phyloP scores from a whole-genome alignment of 1,140 invertebrate species.

The Papilio glaucus region DNA sequence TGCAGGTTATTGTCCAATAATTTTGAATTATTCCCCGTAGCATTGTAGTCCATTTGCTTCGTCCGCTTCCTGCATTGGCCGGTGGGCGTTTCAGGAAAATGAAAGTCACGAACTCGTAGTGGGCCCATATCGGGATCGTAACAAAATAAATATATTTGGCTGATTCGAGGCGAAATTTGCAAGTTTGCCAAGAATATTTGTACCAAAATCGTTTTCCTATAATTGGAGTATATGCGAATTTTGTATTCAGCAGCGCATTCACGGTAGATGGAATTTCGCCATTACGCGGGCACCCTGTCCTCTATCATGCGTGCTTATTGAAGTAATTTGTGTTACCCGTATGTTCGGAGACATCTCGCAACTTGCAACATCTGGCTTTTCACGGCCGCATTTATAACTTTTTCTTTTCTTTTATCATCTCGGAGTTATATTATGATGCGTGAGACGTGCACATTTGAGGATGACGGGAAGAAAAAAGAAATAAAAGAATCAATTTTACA shows the following conservation, averaged over 20 bases:
- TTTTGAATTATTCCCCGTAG: not conserved
- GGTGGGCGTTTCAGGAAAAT: constrained; percentile 47
- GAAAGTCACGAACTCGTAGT: constrained; percentile 66
- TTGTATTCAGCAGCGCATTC: constrained; percentile 81
- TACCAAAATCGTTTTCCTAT: constrained; percentile 83
- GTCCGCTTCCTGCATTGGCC: constrained; percentile 7
- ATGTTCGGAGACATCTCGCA: constrained; percentile 42
- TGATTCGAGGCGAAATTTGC: constrained; percentile 80
- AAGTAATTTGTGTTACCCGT: constrained; percentile 71
- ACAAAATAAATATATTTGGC: constrained; percentile 82
- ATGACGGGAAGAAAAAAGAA: constrained; percentile 8
- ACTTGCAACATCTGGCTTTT: constrained; percentile 32
- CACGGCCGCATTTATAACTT: constrained; percentile 24
- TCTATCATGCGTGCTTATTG: constrained; percentile 80
- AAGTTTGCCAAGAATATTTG: constrained; percentile 83
- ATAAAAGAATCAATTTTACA: not conserved
- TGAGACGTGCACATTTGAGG: constrained; percentile 11
- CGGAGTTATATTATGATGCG: constrained; percentile 13
- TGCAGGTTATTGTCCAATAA: not conserved
- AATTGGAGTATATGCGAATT: constrained; percentile 83
- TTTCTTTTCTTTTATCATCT: constrained; percentile 42
- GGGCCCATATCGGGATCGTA: constrained; percentile 62
- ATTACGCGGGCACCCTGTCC: constrained; percentile 72
- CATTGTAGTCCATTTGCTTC: not conserved
- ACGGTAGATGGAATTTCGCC: constrained; percentile 73